phyloP scores from a whole-genome alignment of 2,888 invertebrate species.

The Aleiodes leptofemur region DNA sequence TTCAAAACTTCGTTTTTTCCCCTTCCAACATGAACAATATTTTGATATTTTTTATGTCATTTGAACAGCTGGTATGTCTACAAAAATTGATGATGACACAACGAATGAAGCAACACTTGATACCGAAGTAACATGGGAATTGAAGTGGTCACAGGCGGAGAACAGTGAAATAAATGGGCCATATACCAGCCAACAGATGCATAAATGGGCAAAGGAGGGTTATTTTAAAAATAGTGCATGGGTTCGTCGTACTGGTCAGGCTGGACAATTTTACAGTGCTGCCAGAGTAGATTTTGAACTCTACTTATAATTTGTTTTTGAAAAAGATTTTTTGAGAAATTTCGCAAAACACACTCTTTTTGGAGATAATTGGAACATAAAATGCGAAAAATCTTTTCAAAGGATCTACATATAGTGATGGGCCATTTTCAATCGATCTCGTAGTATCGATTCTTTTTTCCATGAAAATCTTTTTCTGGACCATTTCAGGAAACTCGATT shows the following conservation, averaged over 20 bases:
- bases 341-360: no score
- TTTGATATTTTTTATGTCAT: not conserved
- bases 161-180: slow-evolving; percentile 89
- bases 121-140: slow-evolving; percentile 88
- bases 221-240: slow-evolving; percentile 91
- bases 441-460: no score
- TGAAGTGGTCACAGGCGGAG: slow-evolving; percentile 89
- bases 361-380: no score
- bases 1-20: not conserved
- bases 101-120: slow-evolving; percentile 59
- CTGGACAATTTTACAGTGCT: slow-evolving; percentile 88
- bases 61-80: slow-evolving; percentile 26
- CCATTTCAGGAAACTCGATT: no score
- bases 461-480: no score
- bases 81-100: slow-evolving; percentile 57
- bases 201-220: slow-evolving; percentile 90
- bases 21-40: not conserved
- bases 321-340: no score
- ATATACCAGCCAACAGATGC: slow-evolving; percentile 90
- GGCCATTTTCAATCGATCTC: no score
- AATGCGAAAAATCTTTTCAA: no score
- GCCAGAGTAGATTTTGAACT: slow-evolving; percentile 95
- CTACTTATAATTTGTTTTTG: slow-evolving; percentile 80
- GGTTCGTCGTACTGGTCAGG: slow-evolving; percentile 87
- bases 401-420: no score